Evolutionary conservation across 1,140 invertebrate genomes (phyloP), one percentile per base, ranked within the genome.

Genomic region (Samia ricini): DNA sequence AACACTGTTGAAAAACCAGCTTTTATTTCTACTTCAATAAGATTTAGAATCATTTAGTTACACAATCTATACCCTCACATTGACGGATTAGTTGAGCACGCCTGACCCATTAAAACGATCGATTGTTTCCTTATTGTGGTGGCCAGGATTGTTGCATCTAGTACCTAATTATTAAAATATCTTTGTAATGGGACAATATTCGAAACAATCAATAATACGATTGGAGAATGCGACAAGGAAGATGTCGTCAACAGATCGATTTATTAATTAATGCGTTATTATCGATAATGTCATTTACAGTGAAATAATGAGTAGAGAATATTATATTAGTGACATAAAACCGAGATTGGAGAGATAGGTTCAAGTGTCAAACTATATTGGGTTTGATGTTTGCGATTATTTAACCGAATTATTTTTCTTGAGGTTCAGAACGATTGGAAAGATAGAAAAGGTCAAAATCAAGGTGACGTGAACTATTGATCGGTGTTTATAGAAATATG

Each of bases 31-130:
- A 61, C 68, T 57, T 56, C 60, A 73, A 81, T 88, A 88, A 68
- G 81, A 82, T 63, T 75, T 74, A 83, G 74, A 73, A 76, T 84
- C 76, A 68, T 56, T 58, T 71, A 72, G 74, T 72, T 64, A 33
- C 55, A 42, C 36, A 68, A 60, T 70, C 52, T 67, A 74, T 82
- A 79, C 78, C 85, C 83, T 76, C 76, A 72, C 76, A 64, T 61
- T 69, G 79, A 76, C 74, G 85, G 85, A 86, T 88, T 86, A 88
- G 73, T 79, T 74, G 81, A 80, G 83, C 85, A 74, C 79, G 85
- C 73, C 72, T 88, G 85, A 89, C 87, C 87, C 85, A 89, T 89
- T 87, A 87, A 87, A 86, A 85, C 87, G 80, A 89, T 89, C 87
- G 87, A 89, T 89, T 88, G 85, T 89, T 89, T 89, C 85, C 85